These are phyloP conservation scores for Pterocles gutturalis DNA, from an alignment of 2,113 vertebrate genomes.

Conservation along the genomic window DNA sequence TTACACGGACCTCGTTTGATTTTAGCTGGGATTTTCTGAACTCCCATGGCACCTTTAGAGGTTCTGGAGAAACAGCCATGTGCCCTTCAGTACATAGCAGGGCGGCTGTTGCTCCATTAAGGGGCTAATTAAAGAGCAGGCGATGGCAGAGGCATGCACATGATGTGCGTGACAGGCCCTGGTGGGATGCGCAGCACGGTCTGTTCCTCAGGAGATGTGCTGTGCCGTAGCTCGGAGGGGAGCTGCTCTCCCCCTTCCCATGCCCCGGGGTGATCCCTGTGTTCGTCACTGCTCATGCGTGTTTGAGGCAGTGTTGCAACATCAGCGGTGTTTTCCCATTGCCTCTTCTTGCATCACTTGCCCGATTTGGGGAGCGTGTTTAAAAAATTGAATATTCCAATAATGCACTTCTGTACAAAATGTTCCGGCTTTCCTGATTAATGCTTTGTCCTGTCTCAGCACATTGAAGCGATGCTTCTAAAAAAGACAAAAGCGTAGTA, in stretches of 20 bases:
- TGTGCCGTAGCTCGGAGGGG: not conserved
- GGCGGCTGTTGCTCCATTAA: not conserved
- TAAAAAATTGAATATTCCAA: not conserved
- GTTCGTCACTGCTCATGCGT: accelerated
- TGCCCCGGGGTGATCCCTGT: accelerated
- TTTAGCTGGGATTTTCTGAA: not conserved
- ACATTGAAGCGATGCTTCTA: not conserved
- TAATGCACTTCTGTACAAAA: not conserved
- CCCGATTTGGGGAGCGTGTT: not conserved
- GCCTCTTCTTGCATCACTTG: not conserved
- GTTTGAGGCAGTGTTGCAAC: not conserved
- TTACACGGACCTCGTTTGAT: accelerated
- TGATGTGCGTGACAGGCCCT: not conserved
- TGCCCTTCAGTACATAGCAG: not conserved
- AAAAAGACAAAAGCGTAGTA: not conserved
- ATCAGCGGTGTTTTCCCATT: not conserved
- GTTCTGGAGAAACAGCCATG: not conserved
- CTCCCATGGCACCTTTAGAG: not conserved
- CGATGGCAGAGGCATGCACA: accelerated
- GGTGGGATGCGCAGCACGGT: accelerated
- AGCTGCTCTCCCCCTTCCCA: not conserved
- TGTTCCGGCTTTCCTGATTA: not conserved
- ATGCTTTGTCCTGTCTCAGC: not conserved
- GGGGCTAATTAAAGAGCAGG: not conserved
- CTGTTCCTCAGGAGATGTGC: not conserved